Conservation (phyloP, 2,113 vertebrate species). For the Falcunculus frontatus region DNA sequence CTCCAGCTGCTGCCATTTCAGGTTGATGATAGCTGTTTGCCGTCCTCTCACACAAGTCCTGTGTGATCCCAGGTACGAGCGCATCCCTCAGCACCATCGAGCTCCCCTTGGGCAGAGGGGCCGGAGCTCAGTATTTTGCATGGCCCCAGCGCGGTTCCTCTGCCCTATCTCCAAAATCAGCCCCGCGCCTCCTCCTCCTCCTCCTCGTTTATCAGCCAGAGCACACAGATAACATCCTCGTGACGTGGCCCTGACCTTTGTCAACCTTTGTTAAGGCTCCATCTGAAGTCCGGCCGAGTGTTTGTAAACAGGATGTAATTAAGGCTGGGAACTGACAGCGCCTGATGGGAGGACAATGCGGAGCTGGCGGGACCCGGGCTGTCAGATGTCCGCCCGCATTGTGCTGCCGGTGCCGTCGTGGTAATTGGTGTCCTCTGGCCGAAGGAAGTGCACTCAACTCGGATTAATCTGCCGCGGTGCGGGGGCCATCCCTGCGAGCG, state of each 20-base stretch:
- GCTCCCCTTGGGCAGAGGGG: neutral
- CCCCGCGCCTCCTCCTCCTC: slow-evolving; percentile 24
- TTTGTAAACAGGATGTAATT: slow-evolving; percentile 99
- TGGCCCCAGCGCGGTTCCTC: neutral
- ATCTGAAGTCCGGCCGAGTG: slow-evolving; percentile 86
- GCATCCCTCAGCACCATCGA: fast-evolving
- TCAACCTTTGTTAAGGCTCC: slow-evolving; percentile 85
- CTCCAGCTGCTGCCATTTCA: neutral
- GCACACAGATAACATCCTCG: slow-evolving; percentile 83
- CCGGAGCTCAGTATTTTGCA: neutral
- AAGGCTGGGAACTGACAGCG: slow-evolving; percentile 90
- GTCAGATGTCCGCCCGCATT: slow-evolving; percentile 95
- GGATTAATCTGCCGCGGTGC: slow-evolving; percentile 95
- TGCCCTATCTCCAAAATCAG: slow-evolving; percentile 63
- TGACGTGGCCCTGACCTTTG: slow-evolving; percentile 86
- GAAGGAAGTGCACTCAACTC: slow-evolving; percentile 96
- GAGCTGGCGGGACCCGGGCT: slow-evolving; percentile 81
- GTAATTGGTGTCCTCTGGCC: slow-evolving; percentile 97
- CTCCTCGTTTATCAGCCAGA: slow-evolving; percentile 73
- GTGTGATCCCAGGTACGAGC: fast-evolving
- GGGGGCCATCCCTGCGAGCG: slow-evolving; percentile 91
- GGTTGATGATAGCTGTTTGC: neutral
- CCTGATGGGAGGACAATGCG: slow-evolving; percentile 89
- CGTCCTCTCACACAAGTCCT: neutral
- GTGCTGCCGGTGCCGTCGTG: slow-evolving; percentile 89